A percentile compares a stretch with the other conserved stretches of the same genome.
Evolutionary conservation across 2,888 invertebrate genomes (phyloP).

Genomic region (Aphidoletes aphidimyza): DNA sequence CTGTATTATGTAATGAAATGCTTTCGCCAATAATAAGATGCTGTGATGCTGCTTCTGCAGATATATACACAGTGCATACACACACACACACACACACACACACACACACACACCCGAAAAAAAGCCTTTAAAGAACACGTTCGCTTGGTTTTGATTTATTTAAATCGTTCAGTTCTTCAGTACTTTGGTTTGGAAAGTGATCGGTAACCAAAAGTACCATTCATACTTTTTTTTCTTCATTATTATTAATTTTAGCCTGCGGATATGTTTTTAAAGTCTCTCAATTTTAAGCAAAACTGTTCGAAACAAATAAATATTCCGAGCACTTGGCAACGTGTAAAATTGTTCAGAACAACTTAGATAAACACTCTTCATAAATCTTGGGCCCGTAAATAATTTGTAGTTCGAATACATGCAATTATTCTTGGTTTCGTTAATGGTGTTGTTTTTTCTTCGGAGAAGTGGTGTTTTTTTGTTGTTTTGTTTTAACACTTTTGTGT

Average conservation of each 20-base stretch:
- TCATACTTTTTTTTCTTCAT: too few species aligned
- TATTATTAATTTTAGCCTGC: slow-evolving; percentile 26
- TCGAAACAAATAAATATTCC: neutral
- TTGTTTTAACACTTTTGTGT: neutral
- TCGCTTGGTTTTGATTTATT: neutral
- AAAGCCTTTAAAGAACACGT: too few species aligned
- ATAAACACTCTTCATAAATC: slow-evolving; percentile 36
- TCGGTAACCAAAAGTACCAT: too few species aligned
- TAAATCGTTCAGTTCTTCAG: neutral
- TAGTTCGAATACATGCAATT: slow-evolving; percentile 34
- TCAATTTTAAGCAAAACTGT: neutral
- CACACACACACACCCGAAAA: too few species aligned
- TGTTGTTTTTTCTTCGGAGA: neutral
- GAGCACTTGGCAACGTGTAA: neutral
- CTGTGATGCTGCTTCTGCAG: neutral
- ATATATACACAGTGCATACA: neutral
- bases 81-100: neutral
- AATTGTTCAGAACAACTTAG: neutral
- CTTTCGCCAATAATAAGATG: neutral
- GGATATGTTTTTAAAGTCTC: neutral
- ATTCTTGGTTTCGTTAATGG: neutral
- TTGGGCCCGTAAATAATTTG: slow-evolving; percentile 48
- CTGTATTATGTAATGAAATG: slow-evolving; percentile 44
- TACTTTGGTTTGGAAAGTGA: neutral
- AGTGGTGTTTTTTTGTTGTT: neutral